A percentile compares a stretch with the other conserved stretches of the same genome.
These are phyloP conservation scores for Iguana delicatissima DNA, from an alignment of 2,797 vertebrate species.

Conservation along the genomic window DNA sequence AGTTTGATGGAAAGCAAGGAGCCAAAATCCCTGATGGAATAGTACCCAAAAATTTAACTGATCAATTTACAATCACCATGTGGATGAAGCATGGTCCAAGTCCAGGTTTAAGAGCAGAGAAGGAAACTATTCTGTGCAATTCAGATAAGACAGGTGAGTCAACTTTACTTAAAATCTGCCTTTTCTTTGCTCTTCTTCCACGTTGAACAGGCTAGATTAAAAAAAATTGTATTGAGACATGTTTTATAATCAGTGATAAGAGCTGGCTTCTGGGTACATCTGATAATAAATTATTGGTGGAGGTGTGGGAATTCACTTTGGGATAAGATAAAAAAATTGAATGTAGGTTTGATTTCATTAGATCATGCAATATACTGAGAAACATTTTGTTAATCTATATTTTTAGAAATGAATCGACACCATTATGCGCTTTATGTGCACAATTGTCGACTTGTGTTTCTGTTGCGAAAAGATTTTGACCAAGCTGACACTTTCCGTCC, in stretches of 20 bases:
- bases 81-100: conserved; percentile 99
- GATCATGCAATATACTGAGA: background rate
- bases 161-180: background rate
- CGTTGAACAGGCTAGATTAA: background rate
- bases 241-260: background rate
- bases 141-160: conserved; percentile 96
- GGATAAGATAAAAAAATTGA: conserved; percentile 26
- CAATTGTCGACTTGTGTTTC: conserved; percentile 95
- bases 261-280: background rate
- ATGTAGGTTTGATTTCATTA: conserved; percentile 3
- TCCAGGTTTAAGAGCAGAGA: conserved; percentile 93
- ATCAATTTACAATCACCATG: conserved; percentile 95
- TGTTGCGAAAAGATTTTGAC: conserved; percentile 93
- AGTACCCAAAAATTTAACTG: conserved; percentile 94
- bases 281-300: conserved; percentile 9
- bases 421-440: conserved; percentile 97
- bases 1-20: conserved; percentile 94
- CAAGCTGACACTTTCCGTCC: conserved; percentile 95
- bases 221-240: background rate
- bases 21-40: conserved; percentile 95
- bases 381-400: background rate
- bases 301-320: conserved; percentile 19
- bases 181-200: background rate
- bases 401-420: conserved; percentile 96
- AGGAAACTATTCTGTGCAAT: conserved; percentile 97